Evolutionary conservation across 2,888 invertebrate genomes (phyloP), one percentile per base, ranked within the genome.

Genomic region (Listrodromus nycthemerus): DNA sequence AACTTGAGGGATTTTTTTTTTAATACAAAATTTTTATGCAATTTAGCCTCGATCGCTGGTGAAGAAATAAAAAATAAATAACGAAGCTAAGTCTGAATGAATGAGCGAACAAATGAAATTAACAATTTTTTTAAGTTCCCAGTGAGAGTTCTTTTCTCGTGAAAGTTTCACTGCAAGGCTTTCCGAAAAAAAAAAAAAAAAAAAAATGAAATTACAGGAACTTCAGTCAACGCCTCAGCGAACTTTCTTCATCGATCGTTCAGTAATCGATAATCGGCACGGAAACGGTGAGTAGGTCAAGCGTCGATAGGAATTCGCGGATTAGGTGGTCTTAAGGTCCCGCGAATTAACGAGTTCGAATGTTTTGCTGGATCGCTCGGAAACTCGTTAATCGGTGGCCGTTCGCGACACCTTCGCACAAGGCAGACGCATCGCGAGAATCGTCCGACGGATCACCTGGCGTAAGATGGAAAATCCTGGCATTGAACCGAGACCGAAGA

Each of bases 321-420:
- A 7, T 16, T 37, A 67, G 45, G 67, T 55, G 71, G 69, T 37
- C 19, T 70, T 80, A 86, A 84, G 86, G 86, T 85, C 86, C 16
- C 41, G 41, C 41, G 85, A 84, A 85, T 85, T 85, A 84, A 81
- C 86, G 69, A 74, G 78, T 84, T 84, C 71, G 79, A 84, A 84
- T 78, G 79, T 86, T 84, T 74, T 69, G 41, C 41, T 80, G 78
- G 73, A 69, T 75, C 65, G 74, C 77, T 80, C 24, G 55, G 63
- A 41, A 73, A 55, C 24, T 21, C 55, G 70, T 5, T 10, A 21
- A 61, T 58, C 73, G 82, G 16, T n/a, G 58, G 55, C 30, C 45
- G n/a, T n/a, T n/a, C n/a, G n/a, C n/a, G n/a, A n/a, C n/a, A n/a
- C n/a, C n/a, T n/a, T n/a, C n/a, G n/a, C n/a, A n/a, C n/a, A n/a